phyloP scores from a whole-genome alignment of 2,113 vertebrate genomes.

The Sisor rabdophorus region DNA sequence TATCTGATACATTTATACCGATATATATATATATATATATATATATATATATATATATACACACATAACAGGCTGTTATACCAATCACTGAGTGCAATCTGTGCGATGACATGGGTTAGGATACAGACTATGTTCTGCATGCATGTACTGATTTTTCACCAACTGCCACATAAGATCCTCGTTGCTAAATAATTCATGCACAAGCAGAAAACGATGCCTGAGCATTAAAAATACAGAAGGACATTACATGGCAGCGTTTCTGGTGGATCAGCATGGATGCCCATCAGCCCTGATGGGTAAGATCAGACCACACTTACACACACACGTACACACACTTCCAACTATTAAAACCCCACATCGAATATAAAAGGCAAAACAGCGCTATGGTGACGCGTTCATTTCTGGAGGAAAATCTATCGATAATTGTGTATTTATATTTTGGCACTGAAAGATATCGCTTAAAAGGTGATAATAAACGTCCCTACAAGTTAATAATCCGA shows the following conservation, averaged over 20 bases:
- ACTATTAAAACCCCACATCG: neutral
- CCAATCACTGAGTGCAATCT: neutral
- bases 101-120: neutral
- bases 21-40: no score
- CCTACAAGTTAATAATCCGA: neutral
- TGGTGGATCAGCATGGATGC: constrained; percentile 25
- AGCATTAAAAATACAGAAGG: constrained; percentile 48
- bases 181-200: constrained; percentile 46
- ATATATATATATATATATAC: neutral
- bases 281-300: neutral
- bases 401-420: neutral
- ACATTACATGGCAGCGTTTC: constrained; percentile 41
- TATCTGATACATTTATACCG: neutral
- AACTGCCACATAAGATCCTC: constrained; percentile 12
- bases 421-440: neutral
- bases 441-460: neutral
- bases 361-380: neutral
- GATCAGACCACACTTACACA: constrained; percentile 2
- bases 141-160: constrained; percentile 26
- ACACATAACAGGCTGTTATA: neutral
- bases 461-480: neutral
- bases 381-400: neutral
- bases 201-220: constrained; percentile 38
- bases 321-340: neutral
- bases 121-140: constrained; percentile 19